phyloP scores from a whole-genome alignment of 2,113 vertebrate genomes.

The Lepus timidus region DNA sequence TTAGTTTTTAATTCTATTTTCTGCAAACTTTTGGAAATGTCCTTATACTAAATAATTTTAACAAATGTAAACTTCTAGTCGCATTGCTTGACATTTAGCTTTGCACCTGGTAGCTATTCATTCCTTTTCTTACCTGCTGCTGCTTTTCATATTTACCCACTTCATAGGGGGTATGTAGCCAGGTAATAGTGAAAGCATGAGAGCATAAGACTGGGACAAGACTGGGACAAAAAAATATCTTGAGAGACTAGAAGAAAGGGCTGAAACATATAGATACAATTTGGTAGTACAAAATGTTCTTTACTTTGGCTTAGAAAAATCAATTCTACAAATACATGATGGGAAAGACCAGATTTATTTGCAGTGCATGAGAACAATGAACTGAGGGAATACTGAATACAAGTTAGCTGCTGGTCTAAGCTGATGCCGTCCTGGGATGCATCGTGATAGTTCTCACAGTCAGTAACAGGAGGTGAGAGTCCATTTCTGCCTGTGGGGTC shows the following conservation, averaged over 20 bases:
- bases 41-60: background rate
- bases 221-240: background rate
- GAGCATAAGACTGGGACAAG: background rate
- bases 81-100: background rate
- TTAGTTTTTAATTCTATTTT: no score
- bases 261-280: constrained; percentile 46
- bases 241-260: constrained; percentile 6
- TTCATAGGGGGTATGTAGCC: background rate
- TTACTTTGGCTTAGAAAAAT: constrained; percentile 68
- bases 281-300: constrained; percentile 52
- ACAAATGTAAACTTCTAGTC: background rate
- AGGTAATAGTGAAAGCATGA: constrained; percentile 11
- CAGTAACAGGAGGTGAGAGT: no score
- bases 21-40: no score
- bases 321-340: constrained; percentile 55
- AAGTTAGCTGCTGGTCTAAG: background rate
- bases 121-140: background rate
- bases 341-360: constrained; percentile 57
- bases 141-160: background rate
- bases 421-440: background rate
- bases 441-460: accelerated
- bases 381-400: background rate
- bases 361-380: background rate
- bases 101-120: background rate
- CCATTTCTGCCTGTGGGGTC: background rate